These are phyloP conservation scores for Thunnus albacares DNA, from an alignment of 2,797 vertebrate species.

Conservation along the genomic window DNA sequence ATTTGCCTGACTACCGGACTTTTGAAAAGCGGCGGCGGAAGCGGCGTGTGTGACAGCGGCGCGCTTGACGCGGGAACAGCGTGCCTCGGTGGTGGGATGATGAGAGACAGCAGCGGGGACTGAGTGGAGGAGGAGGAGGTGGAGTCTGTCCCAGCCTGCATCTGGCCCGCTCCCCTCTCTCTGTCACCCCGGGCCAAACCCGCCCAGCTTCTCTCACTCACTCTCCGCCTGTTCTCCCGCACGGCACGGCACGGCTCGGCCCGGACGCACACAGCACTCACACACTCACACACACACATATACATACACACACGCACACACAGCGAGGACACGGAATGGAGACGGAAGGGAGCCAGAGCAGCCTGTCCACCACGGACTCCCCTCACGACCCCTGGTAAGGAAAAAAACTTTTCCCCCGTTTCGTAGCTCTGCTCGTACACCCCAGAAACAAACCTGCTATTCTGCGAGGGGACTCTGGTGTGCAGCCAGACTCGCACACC, in stretches of 20 bases:
- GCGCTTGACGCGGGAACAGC: conserved; percentile 14
- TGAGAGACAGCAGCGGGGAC: conserved; percentile 49
- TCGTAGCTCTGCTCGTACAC: conserved; percentile 29
- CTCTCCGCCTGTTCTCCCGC: conserved; percentile 79
- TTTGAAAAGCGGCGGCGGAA: conserved; percentile 56
- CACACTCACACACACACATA: conserved; percentile 56
- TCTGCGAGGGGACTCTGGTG: conserved; percentile 45
- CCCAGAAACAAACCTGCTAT: conserved; percentile 64
- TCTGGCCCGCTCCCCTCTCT: conserved; percentile 86
- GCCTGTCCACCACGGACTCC: conserved; percentile 95
- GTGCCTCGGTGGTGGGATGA: conserved; percentile 57
- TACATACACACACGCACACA: conserved; percentile 59
- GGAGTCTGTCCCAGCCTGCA: conserved; percentile 87
- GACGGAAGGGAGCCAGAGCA: conserved; percentile 96
- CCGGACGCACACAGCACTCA: conserved; percentile 76
- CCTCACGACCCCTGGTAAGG: conserved; percentile 97
- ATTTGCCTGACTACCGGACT: neutral
- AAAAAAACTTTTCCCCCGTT: conserved; percentile 48
- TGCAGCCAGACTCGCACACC: conserved; percentile 43
- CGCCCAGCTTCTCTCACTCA: conserved; percentile 83
- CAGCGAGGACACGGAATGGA: conserved; percentile 90
- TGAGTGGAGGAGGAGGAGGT: conserved; percentile 70
- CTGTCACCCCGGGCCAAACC: conserved; percentile 86
- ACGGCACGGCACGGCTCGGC: conserved; percentile 82
- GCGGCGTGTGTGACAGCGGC: accelerated